Evolutionary conservation across 2,113 vertebrate species (phyloP), one percentile per base, ranked within the genome.

Genomic region (Xiphophorus hellerii): DNA sequence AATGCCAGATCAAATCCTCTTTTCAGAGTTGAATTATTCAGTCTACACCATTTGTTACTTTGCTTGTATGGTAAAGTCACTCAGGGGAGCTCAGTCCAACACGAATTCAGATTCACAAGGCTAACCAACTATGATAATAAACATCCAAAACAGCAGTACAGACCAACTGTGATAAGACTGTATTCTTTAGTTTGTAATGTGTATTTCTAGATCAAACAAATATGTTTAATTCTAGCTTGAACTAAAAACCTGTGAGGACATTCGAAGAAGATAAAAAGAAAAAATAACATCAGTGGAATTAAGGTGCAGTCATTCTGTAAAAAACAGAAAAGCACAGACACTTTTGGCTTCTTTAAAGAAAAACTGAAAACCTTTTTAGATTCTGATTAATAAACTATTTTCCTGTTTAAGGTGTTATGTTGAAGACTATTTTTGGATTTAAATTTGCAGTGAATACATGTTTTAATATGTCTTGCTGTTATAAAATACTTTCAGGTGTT

Each of bases 11-110:
- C 73, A 73, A 74, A 84, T 85, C 66, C 60, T 77, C 73, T 61
- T 60, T 77, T 69, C 79, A 71, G 58, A 71, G 62, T 61, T 90
- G 87, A 90, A 92, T 91, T 85, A 92, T 93, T 91, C 74, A 92
- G 77, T 30, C 69, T 60, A 88, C 87, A 87, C 44, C 66, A 77
- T 91, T 91, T 85, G 73, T 85, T 87, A 89, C 87, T 90, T 89
- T 76, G 62, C 62, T 63, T 82, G 73, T 75, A 77, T 10, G 74
- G 62, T 74, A 78, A 74, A 83, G 83, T 80, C 72, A 82, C 85
- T 83, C 73, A 12, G 48, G 85, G 77, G 74, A 79, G 69, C 28
- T 64, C 20, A 58, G 60, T 62, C 64, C 62, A 74, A 70, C 72
- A 69, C 69, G 58, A 75, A 44, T 37, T 31, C 60, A 58, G 27